These are phyloP conservation scores for Mionectes macconnelli DNA, from an alignment of 2,113 vertebrate genomes.

Conservation along the genomic window DNA sequence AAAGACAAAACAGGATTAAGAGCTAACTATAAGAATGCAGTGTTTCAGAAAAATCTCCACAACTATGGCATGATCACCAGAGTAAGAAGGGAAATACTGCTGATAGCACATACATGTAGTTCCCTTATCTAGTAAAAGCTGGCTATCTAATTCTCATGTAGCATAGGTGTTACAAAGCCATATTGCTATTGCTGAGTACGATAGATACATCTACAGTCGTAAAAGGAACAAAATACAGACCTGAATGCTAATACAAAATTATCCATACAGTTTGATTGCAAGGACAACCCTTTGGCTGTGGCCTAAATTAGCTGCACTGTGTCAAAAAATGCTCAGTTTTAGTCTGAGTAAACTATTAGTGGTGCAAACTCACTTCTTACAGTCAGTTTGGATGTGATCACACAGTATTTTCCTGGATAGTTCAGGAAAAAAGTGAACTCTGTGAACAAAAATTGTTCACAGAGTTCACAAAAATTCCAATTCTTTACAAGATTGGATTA, in stretches of 20 bases:
- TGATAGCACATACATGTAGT: not conserved
- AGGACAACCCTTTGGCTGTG: not conserved
- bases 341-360: not conserved
- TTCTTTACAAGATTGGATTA: not conserved
- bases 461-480: accelerated
- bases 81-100: not conserved
- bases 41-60: not conserved
- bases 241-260: not conserved
- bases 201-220: not conserved
- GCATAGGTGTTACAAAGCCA: not conserved
- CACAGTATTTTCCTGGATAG: accelerated
- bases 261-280: not conserved
- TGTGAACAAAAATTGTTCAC: not conserved
- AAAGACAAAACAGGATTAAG: not conserved
- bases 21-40: not conserved
- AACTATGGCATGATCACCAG: not conserved
- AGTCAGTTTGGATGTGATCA: not conserved
- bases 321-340: not conserved
- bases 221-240: not conserved
- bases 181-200: not conserved
- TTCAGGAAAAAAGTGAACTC: not conserved
- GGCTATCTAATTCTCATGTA: not conserved
- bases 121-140: not conserved
- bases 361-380: accelerated
- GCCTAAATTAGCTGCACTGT: not conserved